A percentile compares a stretch with the other conserved stretches of the same genome.
Evolutionary conservation across 2,113 vertebrate genomes (phyloP).

Genomic region (Anarhynchus alexandrinus): DNA sequence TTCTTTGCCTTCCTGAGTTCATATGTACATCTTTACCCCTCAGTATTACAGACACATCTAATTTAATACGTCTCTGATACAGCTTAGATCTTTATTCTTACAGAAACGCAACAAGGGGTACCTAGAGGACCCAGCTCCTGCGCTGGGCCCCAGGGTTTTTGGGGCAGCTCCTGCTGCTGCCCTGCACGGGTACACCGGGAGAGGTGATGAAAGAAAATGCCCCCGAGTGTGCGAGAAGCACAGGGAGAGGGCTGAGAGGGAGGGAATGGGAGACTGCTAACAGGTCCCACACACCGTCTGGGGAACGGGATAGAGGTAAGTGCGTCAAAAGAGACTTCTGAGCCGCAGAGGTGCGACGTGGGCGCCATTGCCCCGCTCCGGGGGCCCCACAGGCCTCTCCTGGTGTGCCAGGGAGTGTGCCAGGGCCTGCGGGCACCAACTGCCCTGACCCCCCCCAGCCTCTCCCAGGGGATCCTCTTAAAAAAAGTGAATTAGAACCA

Average conservation of each 20-base stretch:
- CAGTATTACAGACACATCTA: neutral
- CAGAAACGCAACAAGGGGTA: neutral
- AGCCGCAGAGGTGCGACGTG: rapidly evolving
- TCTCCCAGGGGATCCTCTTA: neutral
- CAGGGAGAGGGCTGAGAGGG: neutral
- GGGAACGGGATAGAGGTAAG: neutral
- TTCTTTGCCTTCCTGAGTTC: neutral
- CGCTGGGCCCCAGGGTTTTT: neutral
- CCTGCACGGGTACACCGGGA: rapidly evolving
- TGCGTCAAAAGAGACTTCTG: neutral
- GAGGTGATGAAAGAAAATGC: neutral
- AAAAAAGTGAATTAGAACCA: neutral
- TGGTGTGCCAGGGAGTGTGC: rapidly evolving
- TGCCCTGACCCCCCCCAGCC: too few relatives aligned
- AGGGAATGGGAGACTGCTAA: neutral
- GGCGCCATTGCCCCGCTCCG: rapidly evolving
- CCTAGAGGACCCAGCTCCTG: neutral
- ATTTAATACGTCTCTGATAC: neutral
- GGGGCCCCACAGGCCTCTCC: neutral
- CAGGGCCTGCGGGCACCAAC: neutral
- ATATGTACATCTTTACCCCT: neutral
- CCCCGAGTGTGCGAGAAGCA: neutral
- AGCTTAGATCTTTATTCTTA: neutral
- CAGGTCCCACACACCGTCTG: rapidly evolving
- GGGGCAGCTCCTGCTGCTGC: too few relatives aligned